Base-by-base conservation (phyloP, 2,797 vertebrate species). In the Percopsis omiscomaycus region DNA sequence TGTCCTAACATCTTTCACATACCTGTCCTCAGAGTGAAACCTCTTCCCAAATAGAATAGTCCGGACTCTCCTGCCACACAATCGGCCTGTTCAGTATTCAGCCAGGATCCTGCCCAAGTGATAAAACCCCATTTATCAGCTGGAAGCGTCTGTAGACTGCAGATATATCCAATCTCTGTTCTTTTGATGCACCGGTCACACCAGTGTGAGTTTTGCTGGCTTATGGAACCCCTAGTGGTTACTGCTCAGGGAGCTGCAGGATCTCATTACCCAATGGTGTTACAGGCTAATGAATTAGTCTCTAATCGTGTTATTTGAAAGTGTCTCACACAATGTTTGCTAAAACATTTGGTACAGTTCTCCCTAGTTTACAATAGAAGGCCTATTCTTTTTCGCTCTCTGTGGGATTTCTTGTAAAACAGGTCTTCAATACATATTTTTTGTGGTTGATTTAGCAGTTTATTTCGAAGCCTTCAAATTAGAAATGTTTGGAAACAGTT, bases 61-160 rank as follows among this genome's bases (percentile, higher is more conserved):
- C 68, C 59, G 57, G 48, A 52, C 61, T 73, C 58, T 55, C 37
- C 47, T 64, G 57, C 37, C 45, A 64, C 61, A 75, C 70, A 80
- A 72, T 68, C 63, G 69, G 48, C 53, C 75, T 78, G 57, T 66
- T 86, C 79, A 84, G 77, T 62, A 78, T 85, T 77, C 82, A 84
- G 68, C 30, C 75, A 64, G 66, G 63, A 75, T 75, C 83, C 69
- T 66, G 48, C 66, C 6, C 3, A 71, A 81, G 69, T 86, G 84
- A 85, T 81, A 84, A 89, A 86, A 75, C 69, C 61, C 67, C 61
- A 77, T 87, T 86, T 84, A 86, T 87, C 83, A 83, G 82, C 73
- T 57, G 64, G 61, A 81, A 73, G 74, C 62, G 0, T 78, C 72
- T 15, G 0, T 51, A 68, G 79, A 77, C 74, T 82, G 66, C 77